A percentile compares a stretch with the other conserved stretches of the same genome.
phyloP scores from a whole-genome alignment of 1,140 invertebrate species.

The Drosophila navojoa region DNA sequence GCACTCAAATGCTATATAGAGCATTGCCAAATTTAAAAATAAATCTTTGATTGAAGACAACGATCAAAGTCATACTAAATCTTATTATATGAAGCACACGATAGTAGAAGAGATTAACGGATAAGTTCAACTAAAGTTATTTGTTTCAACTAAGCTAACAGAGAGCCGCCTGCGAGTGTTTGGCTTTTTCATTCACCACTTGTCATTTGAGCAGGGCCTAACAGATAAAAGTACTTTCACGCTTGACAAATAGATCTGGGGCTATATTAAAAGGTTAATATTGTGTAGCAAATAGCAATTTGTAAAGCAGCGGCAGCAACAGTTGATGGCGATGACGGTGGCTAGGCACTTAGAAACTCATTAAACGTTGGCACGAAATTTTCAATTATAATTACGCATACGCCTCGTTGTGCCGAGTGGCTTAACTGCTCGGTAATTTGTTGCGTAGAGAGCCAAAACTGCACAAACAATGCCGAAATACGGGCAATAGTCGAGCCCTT shows the following conservation, averaged over 20 bases:
- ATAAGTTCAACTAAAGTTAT: background rate
- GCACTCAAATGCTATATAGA: background rate
- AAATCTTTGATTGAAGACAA: too few relatives aligned
- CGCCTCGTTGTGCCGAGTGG: constrained; percentile 57
- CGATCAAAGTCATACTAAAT: too few relatives aligned
- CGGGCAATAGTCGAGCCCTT: constrained; percentile 16
- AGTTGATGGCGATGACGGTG: constrained; percentile 1
- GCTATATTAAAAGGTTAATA: constrained; percentile 64
- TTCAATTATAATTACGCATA: constrained; percentile 77
- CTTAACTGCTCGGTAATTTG: constrained; percentile 66
- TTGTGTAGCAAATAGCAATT: constrained; percentile 25
- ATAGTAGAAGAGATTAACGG: too few relatives aligned
- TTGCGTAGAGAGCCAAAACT: constrained; percentile 39
- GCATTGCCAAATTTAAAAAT: too few relatives aligned
- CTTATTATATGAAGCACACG: too few relatives aligned
- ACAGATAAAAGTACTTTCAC: constrained; percentile 38
- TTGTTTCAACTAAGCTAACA: background rate
- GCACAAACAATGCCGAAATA: constrained; percentile 29
- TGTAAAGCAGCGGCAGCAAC: background rate
- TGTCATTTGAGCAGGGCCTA: background rate
- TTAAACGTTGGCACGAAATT: constrained; percentile 61
- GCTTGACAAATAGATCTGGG: constrained; percentile 53
- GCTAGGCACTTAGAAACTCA: constrained; percentile 54
- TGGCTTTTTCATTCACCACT: background rate
- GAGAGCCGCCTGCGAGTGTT: background rate